Conservation (phyloP, 2,797 vertebrate species). For the Synanceia verrucosa region DNA sequence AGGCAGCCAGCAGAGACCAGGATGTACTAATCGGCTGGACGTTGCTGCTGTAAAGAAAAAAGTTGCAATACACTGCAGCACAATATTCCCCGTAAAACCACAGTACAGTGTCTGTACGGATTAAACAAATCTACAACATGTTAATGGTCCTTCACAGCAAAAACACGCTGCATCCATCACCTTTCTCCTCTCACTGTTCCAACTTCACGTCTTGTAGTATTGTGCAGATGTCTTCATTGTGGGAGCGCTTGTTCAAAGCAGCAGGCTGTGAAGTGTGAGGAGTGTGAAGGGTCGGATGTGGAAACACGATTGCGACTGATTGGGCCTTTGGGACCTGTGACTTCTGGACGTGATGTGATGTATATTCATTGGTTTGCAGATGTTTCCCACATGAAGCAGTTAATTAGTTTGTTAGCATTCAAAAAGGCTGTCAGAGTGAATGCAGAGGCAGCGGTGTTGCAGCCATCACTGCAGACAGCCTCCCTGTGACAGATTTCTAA, state of each 20-base stretch:
- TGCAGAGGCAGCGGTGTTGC: neutral
- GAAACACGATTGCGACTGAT: neutral
- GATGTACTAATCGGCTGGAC: neutral
- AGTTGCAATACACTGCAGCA: neutral
- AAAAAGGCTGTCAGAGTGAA: constrained; percentile 19
- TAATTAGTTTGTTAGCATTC: constrained; percentile 38
- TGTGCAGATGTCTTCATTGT: neutral
- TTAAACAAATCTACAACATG: neutral
- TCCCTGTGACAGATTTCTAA: constrained; percentile 27
- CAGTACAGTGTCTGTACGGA: neutral
- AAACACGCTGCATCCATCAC: neutral
- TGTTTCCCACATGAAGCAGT: constrained; percentile 10
- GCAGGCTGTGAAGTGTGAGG: neutral
- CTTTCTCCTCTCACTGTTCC: neutral
- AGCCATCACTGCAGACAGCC: constrained; percentile 17
- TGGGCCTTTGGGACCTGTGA: neutral
- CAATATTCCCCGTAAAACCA: neutral
- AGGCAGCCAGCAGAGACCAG: neutral
- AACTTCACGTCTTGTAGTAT: neutral
- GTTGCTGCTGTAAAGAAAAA: neutral
- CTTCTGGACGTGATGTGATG: neutral
- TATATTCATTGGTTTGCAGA: neutral
- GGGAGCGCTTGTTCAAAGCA: neutral
- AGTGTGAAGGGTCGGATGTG: neutral
- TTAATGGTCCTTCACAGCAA: neutral